Base-by-base conservation (phyloP, 2,797 vertebrate genomes). In the Apogon hyalosoma region DNA sequence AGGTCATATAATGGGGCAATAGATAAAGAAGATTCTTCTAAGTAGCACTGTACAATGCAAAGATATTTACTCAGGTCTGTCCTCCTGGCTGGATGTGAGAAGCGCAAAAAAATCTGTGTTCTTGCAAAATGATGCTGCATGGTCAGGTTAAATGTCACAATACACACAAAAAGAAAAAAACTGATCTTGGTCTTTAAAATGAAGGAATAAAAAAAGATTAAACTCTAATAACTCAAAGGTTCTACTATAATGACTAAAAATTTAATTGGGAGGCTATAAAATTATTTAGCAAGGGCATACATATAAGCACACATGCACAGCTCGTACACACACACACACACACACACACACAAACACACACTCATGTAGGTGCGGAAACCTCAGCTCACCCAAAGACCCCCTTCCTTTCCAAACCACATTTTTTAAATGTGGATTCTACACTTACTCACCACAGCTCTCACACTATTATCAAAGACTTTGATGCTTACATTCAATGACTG, bases 361-460 rank as follows among this genome's bases (percentile, higher is more conserved):
- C 8, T 40, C 21, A 46, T 40, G 15, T 45, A 51, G 72, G 33
- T 46, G 54, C 40, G 50, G 46, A 73, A 72, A 63, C 73, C 71
- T 73, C 75, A 83, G 43, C 74, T 70, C 52, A 61, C 19, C 8
- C 55, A 11, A 16, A 67, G 83, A 79, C 79, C 85, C 77, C 73
- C 60, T 79, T 83, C 79, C 85, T 81, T 73, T 81, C 33, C 47
- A 77, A 82, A 86, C 86, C 80, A 62, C 82, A 88, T 24, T 47
- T 79, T 85, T 86, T 75, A 69, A 83, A 86, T 80, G 64, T 73
- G 66, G 67, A 79, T 61, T 69, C 62, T 61, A 38, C 24, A 62
- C 41, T 46, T 66, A 21, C 47, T 82, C 43, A 75, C 82, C 84
- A 67, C 82, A 89, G 48, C 40, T 75, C 78, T 75, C 64, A 70